phyloP scores from a whole-genome alignment of 2,888 invertebrate genomes.

The Pyrrhosoma nymphula region DNA sequence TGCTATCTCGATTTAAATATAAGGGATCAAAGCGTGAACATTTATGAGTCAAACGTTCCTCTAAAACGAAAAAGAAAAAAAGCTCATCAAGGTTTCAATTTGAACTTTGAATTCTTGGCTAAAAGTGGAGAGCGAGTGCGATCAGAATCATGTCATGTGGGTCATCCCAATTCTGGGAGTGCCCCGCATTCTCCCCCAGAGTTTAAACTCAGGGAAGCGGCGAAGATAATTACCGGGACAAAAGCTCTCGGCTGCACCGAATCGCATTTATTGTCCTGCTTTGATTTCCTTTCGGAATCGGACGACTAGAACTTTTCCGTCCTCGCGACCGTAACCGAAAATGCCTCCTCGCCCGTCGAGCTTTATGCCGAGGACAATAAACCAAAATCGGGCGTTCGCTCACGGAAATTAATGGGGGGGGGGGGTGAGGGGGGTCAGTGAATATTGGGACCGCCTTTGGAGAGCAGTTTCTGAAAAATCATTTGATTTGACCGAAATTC shows the following conservation, averaged over 20 bases:
- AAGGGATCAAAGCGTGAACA: no score
- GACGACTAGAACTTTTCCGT: neutral
- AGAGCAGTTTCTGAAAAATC: conserved; percentile 4
- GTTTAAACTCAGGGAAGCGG: neutral
- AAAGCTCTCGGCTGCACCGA: neutral
- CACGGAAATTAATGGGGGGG: neutral
- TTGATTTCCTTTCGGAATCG: neutral
- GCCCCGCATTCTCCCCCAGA: neutral
- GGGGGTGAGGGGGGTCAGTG: neutral
- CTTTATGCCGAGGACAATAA: neutral
- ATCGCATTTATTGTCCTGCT: neutral
- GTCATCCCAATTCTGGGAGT: neutral
- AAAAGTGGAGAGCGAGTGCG: neutral
- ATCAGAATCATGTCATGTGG: neutral
- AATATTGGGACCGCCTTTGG: neutral
- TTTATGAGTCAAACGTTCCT: no score
- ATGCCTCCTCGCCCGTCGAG: neutral
- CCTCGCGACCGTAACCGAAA: neutral
- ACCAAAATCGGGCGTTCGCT: neutral
- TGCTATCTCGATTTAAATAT: no score
- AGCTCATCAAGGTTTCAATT: neutral
- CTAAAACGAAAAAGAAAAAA: no score
- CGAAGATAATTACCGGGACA: neutral
- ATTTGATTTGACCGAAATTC: no score
- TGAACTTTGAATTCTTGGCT: neutral